A percentile compares a stretch with the other conserved stretches of the same genome.
Conservation (phyloP, 2,113 vertebrate genomes). For the Pangasianodon gigas region DNA sequence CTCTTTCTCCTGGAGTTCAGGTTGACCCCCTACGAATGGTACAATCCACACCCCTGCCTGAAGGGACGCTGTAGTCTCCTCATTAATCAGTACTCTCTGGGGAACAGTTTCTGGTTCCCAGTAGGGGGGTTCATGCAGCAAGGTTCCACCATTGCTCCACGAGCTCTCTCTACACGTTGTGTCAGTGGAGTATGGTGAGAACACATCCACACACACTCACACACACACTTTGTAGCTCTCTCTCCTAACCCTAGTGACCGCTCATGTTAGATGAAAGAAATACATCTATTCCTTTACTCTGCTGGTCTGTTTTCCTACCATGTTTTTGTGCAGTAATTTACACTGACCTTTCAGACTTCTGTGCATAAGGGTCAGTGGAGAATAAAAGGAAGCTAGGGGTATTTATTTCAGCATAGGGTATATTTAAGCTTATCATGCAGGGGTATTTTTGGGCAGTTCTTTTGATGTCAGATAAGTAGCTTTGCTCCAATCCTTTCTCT, state of each 20-base stretch:
- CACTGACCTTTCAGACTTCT: conserved; percentile 13
- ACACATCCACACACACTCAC: background rate
- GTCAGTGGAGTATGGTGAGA: conserved; percentile 98
- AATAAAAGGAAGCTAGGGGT: conserved; percentile 39
- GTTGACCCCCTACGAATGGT: conserved; percentile 95
- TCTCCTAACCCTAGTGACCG: background rate
- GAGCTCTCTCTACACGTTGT: conserved; percentile 93
- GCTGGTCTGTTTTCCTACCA: conserved; percentile 19
- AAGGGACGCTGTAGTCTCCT: conserved; percentile 91
- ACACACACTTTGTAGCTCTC: background rate
- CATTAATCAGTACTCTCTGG: conserved; percentile 95
- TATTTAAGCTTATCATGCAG: background rate
- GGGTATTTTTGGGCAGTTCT: background rate
- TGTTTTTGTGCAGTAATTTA: conserved; percentile 40
- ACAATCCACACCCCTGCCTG: conserved; percentile 93
- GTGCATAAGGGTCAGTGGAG: conserved; percentile 30
- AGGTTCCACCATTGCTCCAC: conserved; percentile 93
- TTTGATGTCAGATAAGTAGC: conserved; percentile 12
- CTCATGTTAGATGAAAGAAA: conserved; percentile 35
- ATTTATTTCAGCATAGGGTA: conserved; percentile 14
- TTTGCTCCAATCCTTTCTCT: background rate
- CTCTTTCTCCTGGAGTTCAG: conserved; percentile 64
- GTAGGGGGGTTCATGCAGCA: conserved; percentile 99
- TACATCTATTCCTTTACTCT: conserved; percentile 4
- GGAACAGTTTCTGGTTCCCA: conserved; percentile 97